phyloP scores from a whole-genome alignment of 2,113 vertebrate species.

The Oxyruncus cristatus region DNA sequence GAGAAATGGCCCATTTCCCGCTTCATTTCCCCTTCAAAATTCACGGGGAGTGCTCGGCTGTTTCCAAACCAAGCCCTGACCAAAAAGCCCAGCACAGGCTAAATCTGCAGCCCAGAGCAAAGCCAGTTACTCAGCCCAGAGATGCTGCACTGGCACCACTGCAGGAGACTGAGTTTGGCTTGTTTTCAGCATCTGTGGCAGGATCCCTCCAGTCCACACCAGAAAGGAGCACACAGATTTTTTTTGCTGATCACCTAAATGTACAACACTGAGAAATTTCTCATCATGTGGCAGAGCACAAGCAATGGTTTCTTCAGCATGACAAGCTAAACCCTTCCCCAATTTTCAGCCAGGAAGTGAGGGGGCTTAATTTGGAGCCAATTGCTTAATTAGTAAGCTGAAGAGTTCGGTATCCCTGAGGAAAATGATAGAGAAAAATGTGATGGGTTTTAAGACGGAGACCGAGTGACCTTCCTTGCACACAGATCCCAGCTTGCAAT shows the following conservation, averaged over 20 bases:
- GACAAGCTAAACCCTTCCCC: background rate
- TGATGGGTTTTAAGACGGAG: background rate
- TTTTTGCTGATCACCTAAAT: background rate
- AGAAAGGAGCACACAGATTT: background rate
- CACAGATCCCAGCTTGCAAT: background rate
- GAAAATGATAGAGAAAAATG: background rate
- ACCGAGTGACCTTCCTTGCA: background rate
- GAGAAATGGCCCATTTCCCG: slow-evolving; percentile 28
- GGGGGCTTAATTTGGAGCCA: background rate
- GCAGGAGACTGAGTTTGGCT: background rate
- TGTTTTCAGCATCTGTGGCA: background rate
- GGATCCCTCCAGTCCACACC: background rate
- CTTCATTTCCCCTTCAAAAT: slow-evolving; percentile 42
- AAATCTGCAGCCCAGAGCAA: background rate
- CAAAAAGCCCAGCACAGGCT: background rate
- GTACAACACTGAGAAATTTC: background rate
- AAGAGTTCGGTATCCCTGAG: background rate
- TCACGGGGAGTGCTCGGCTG: background rate
- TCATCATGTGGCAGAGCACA: background rate
- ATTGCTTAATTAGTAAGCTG: background rate
- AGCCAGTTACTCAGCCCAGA: background rate
- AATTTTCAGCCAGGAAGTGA: background rate
- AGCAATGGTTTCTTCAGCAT: background rate
- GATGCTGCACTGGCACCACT: background rate
- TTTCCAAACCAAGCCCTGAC: background rate